phyloP scores from a whole-genome alignment of 2,888 invertebrate genomes.

The Temnothorax ravouxi region DNA sequence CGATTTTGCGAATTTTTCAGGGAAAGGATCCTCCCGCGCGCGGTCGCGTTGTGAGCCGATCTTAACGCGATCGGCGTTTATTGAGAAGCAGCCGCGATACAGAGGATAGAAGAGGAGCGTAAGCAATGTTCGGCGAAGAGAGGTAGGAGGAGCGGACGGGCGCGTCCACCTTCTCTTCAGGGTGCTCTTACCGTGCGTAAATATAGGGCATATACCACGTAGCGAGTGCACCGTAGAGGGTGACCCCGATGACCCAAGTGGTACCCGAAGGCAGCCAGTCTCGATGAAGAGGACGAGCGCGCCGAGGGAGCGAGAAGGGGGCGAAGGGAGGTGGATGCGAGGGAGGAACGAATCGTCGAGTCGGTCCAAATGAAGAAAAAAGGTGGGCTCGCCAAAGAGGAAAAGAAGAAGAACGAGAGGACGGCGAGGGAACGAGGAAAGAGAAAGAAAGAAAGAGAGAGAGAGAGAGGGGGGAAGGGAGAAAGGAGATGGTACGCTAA shows the following conservation, averaged over 20 bases:
- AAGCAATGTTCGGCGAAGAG: constrained; percentile 25
- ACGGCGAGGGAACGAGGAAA: constrained; percentile 26
- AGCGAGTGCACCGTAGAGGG: constrained; percentile 83
- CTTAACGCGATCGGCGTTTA: constrained; percentile 80
- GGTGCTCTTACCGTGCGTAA: constrained; percentile 85
- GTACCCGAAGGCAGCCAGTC: constrained; percentile 77
- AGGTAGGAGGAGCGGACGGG: constrained; percentile 37
- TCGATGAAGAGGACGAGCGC: constrained; percentile 62
- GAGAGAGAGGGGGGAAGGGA: constrained; percentile 66
- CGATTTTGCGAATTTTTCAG: constrained; percentile 4
- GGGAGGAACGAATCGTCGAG: constrained; percentile 73
- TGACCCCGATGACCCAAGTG: constrained; percentile 84
- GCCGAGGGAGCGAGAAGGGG: constrained; percentile 59
- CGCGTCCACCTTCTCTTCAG: constrained; percentile 76
- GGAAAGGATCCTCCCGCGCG: neutral
- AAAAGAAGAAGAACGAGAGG: constrained; percentile 43
- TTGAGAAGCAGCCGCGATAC: constrained; percentile 77
- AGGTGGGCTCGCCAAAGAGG: constrained; percentile 68
- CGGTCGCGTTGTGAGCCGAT: constrained; percentile 75
- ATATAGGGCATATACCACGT: constrained; percentile 85
- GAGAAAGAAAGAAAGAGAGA: constrained; percentile 61
- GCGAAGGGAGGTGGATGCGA: constrained; percentile 46
- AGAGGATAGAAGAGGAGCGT: constrained; percentile 67
- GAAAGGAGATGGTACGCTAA: constrained; percentile 78
- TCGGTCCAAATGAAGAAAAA: constrained; percentile 68